Conservation (phyloP, 2,888 invertebrate genomes). For the Phalera bucephala region DNA sequence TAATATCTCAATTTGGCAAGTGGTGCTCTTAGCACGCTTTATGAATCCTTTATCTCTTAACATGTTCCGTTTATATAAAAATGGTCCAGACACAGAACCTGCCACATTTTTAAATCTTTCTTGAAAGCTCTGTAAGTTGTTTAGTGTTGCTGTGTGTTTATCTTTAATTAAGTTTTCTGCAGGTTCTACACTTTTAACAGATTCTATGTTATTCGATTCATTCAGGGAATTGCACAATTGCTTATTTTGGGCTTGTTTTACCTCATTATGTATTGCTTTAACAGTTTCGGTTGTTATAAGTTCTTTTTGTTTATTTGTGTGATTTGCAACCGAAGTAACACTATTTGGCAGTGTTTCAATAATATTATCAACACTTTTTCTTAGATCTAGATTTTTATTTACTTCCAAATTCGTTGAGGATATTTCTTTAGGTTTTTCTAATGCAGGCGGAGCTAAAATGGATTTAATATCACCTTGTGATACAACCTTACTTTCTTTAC, state of each 20-base stretch:
- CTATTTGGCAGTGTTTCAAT: not conserved
- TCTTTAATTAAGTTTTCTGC: not conserved
- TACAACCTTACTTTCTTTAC: too few species aligned
- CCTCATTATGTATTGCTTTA: conserved; percentile 6
- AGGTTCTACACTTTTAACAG: not conserved
- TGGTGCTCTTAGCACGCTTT: too few species aligned
- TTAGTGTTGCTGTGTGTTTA: not conserved
- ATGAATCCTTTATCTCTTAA: too few species aligned
- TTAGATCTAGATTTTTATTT: too few species aligned
- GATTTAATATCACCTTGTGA: not conserved
- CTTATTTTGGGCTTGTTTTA: conserved; percentile 43
- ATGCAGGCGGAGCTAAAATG: not conserved
- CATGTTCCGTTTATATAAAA: too few species aligned
- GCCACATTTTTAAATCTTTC: too few species aligned
- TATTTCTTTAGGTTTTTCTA: not conserved
- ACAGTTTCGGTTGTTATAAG: not conserved
- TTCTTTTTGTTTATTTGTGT: not conserved
- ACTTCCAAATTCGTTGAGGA: not conserved
- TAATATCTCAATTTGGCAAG: too few species aligned
- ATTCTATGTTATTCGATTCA: conserved; percentile 12
- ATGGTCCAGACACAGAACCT: too few species aligned
- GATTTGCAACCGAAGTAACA: not conserved
- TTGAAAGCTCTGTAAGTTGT: not conserved
- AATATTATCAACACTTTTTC: not conserved
- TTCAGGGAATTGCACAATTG: conserved; percentile 57